Conservation (phyloP, 23 tunicate species). For the Styela clava region DNA sequence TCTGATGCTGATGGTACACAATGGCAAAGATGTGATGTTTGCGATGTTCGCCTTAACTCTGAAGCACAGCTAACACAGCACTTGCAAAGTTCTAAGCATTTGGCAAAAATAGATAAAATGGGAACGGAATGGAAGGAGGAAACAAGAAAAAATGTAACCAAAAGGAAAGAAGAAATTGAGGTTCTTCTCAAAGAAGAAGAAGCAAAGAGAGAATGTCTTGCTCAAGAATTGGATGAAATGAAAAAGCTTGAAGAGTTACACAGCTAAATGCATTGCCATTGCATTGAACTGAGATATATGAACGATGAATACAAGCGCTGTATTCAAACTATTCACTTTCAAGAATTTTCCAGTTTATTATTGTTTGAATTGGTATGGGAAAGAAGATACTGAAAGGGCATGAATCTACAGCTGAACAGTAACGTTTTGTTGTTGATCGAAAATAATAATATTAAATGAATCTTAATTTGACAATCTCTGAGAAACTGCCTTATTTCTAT, state of each 20-base stretch:
- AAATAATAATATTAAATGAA: too few species aligned
- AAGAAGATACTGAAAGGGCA: too few species aligned
- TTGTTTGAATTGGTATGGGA: too few species aligned
- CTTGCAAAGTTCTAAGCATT: slow-evolving; percentile 34
- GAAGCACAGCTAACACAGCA: slow-evolving; percentile 33
- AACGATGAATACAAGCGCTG: too few species aligned
- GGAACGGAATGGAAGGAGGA: slow-evolving; percentile 10
- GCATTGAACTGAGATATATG: too few species aligned
- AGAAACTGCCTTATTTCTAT: too few species aligned
- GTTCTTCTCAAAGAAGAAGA: slow-evolving; percentile 32
- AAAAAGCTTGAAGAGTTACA: slow-evolving; percentile 7
- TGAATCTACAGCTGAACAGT: too few species aligned
- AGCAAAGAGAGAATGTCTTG: slow-evolving; percentile 34
- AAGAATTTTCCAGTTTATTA: too few species aligned
- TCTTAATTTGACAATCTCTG: too few species aligned
- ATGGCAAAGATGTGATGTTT: slow-evolving; percentile 27
- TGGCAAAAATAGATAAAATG: slow-evolving; percentile 7
- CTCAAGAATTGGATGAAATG: slow-evolving; percentile 21
- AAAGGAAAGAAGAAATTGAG: slow-evolving; percentile 39
- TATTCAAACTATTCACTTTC: too few species aligned
- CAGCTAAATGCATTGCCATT: background rate
- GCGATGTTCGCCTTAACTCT: slow-evolving; percentile 21
- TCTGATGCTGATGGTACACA: slow-evolving; percentile 8
- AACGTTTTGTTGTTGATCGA: too few species aligned
- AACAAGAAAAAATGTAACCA: slow-evolving; percentile 6